Evolutionary conservation across 2,888 invertebrate species (phyloP).

Genomic region (Macrosiphum euphorbiae): DNA sequence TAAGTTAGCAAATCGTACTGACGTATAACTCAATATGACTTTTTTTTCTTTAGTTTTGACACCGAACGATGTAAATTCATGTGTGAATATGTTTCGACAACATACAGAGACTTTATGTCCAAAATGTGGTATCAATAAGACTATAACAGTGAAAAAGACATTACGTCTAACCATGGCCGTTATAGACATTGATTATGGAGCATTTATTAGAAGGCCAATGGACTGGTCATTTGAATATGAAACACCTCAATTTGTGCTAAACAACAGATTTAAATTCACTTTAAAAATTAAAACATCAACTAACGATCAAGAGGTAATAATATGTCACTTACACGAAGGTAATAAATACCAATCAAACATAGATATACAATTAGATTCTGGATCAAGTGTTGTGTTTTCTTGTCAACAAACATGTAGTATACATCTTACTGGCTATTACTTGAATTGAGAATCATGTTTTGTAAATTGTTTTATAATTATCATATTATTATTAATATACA

Average conservation of each 20-base stretch:
- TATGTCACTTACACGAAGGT: constrained; percentile 54
- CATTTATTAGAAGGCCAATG: constrained; percentile 50
- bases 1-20: not conserved
- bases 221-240: constrained; percentile 14
- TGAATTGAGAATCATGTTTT: not conserved
- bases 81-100: constrained; percentile 24
- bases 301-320: constrained; percentile 14
- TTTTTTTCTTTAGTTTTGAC: constrained; percentile 31
- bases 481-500: not conserved
- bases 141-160: constrained; percentile 11
- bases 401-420: constrained; percentile 59
- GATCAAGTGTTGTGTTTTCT: constrained; percentile 45
- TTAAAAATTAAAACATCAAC: constrained; percentile 23
- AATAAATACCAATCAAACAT: constrained; percentile 46
- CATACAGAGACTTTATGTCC: constrained; percentile 47
- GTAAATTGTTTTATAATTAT: not conserved
- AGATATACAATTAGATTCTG: constrained; percentile 33
- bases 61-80: constrained; percentile 25
- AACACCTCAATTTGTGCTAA: constrained; percentile 35
- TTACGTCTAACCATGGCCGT: constrained; percentile 42
- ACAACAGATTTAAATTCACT: constrained; percentile 51
- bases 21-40: not conserved
- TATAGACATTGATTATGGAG: constrained; percentile 46
- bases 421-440: constrained; percentile 48
- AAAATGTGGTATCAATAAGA: constrained; percentile 45